These are phyloP conservation scores for Nemapogon koenigi DNA, from an alignment of 2,888 invertebrate genomes.

Conservation along the genomic window DNA sequence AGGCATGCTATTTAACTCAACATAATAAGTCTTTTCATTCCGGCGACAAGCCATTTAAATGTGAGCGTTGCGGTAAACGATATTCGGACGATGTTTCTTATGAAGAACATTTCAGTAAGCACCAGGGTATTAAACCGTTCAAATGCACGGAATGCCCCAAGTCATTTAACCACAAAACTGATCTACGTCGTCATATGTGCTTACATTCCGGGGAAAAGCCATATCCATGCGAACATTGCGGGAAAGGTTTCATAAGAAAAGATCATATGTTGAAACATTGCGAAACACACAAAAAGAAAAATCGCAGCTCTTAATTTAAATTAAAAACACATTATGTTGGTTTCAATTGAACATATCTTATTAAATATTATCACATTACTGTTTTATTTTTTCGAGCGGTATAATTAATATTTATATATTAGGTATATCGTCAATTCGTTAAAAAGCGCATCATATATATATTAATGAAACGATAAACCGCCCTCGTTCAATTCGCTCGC, in stretches of 20 bases:
- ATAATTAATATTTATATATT: too few species aligned
- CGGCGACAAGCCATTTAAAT: slow-evolving; percentile 86
- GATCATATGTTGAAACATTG: slow-evolving; percentile 91
- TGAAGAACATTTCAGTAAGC: slow-evolving; percentile 77
- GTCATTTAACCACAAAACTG: slow-evolving; percentile 91
- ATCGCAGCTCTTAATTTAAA: slow-evolving; percentile 22
- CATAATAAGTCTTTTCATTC: slow-evolving; percentile 90
- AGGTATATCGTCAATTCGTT: too few species aligned
- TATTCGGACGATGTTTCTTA: slow-evolving; percentile 76
- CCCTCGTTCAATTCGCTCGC: slow-evolving; percentile 4
- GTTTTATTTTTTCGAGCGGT: too few species aligned
- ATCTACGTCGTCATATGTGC: slow-evolving; percentile 85
- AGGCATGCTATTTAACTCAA: slow-evolving; percentile 87
- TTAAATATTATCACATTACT: too few species aligned
- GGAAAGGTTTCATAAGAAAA: slow-evolving; percentile 88
- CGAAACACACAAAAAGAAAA: slow-evolving; percentile 77
- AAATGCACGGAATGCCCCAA: slow-evolving; percentile 87
- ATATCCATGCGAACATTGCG: slow-evolving; percentile 80
- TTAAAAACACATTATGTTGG: background rate
- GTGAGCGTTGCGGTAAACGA: slow-evolving; percentile 84
- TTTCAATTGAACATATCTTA: background rate
- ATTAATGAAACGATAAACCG: slow-evolving; percentile 4
- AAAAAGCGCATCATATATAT: too few species aligned
- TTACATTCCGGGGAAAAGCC: slow-evolving; percentile 88
- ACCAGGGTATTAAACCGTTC: slow-evolving; percentile 83